phyloP scores from a whole-genome alignment of 2,113 vertebrate species.

The Brachyhypopomus gauderio region DNA sequence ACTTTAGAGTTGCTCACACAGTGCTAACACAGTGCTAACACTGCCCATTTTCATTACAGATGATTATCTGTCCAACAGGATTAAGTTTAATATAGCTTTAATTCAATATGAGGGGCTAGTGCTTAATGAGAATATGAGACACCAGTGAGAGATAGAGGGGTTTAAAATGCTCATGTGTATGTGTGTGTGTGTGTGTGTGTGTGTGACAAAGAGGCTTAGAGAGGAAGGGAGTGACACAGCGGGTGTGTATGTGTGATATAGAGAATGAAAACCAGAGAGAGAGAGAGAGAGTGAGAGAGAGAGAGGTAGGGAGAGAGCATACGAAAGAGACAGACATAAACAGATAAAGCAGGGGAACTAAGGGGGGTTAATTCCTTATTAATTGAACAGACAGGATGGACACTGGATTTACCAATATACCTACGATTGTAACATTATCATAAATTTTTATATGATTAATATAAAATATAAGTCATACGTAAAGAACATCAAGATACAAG shows the following conservation, averaged over 20 bases:
- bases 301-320: neutral
- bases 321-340: neutral
- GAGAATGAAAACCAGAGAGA: neutral
- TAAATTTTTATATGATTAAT: no score
- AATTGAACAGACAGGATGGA: neutral
- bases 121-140: no score
- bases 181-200: neutral
- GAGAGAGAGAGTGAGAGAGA: neutral
- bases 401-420: no score
- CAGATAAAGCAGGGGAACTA: neutral
- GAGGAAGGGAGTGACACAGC: constrained; percentile 29
- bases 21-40: no score
- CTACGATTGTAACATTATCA: no score
- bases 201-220: neutral
- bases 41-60: neutral
- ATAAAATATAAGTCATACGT: no score
- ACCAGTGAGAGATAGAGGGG: neutral
- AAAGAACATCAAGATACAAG: no score
- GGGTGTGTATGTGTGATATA: constrained; percentile 40
- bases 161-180: neutral
- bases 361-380: neutral
- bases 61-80: neutral
- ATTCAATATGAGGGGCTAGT: neutral
- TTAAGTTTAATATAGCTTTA: neutral
- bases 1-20: neutral